Percentiles rank a stretch among this genome's conserved stretches.
phyloP scores from a whole-genome alignment of 1,140 invertebrate genomes.

The Heterodera schachtii region DNA sequence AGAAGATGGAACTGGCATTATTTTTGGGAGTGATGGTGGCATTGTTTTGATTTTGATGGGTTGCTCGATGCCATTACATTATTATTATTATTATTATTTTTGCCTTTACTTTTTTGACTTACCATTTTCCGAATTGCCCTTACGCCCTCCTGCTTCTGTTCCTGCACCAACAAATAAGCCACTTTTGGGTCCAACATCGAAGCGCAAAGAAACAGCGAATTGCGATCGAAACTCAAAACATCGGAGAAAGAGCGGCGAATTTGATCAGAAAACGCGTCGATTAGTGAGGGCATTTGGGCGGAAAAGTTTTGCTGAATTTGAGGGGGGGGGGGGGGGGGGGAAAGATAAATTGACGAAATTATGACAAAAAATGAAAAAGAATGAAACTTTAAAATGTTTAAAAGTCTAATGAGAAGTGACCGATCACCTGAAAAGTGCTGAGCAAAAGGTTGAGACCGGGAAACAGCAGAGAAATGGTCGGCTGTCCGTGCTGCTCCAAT shows the following conservation, averaged over 20 bases:
- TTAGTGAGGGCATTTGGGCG: neutral
- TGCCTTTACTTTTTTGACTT: neutral
- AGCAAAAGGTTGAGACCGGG: neutral
- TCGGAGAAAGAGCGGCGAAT: neutral
- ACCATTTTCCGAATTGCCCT: neutral
- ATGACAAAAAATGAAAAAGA: neutral
- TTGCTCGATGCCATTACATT: too few species aligned
- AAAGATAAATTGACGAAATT: neutral
- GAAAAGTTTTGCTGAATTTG: neutral
- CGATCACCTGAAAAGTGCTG: neutral
- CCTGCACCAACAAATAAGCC: constrained; percentile 11
- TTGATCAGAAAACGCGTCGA: neutral
- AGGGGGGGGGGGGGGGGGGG: neutral
- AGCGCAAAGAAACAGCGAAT: neutral
- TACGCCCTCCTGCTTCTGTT: neutral
- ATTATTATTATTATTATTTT: too few species aligned
- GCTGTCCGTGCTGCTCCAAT: constrained; percentile 1
- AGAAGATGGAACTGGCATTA: too few species aligned
- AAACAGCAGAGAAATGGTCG: constrained; percentile 7
- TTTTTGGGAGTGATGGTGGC: too few species aligned
- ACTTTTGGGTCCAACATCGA: constrained; percentile 12
- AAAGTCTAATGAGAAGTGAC: neutral
- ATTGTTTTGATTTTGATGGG: too few species aligned
- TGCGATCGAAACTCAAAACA: neutral
- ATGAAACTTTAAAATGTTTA: neutral